Evolutionary conservation across 2,888 invertebrate genomes (phyloP).

Genomic region (Limnephilus marmoratus): DNA sequence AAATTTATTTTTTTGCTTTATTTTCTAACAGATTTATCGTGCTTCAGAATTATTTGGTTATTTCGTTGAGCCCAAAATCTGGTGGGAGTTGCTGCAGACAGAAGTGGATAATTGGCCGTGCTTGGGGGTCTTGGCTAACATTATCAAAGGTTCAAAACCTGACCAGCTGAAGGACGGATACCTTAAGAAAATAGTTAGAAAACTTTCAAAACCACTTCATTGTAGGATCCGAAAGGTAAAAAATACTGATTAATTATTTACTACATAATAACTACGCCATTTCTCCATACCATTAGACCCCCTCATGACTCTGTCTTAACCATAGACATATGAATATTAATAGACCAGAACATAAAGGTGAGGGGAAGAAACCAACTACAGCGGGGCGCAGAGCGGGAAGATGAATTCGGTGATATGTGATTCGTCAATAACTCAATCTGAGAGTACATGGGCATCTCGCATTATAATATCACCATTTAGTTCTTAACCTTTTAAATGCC

Average conservation of each 20-base stretch:
- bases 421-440: too few species aligned
- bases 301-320: too few species aligned
- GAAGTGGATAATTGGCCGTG: slow-evolving; percentile 78
- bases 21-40: slow-evolving; percentile 76
- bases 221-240: slow-evolving; percentile 79
- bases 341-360: too few species aligned
- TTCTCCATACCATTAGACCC: not conserved
- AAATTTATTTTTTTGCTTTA: not conserved
- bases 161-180: slow-evolving; percentile 72
- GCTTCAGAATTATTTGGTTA: slow-evolving; percentile 86
- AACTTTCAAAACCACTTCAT: slow-evolving; percentile 79
- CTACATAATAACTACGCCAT: not conserved
- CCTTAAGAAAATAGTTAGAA: slow-evolving; percentile 78
- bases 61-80: slow-evolving; percentile 83
- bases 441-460: too few species aligned
- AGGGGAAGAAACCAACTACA: too few species aligned
- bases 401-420: too few species aligned
- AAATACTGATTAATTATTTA: not conserved
- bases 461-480: too few species aligned
- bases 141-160: slow-evolving; percentile 79
- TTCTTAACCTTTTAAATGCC: too few species aligned
- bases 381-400: too few species aligned
- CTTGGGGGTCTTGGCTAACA: slow-evolving; percentile 79
- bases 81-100: slow-evolving; percentile 82
- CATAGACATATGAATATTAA: too few species aligned